phyloP scores from a whole-genome alignment of 2,797 vertebrate genomes.

The Gymnothorax reevesii region DNA sequence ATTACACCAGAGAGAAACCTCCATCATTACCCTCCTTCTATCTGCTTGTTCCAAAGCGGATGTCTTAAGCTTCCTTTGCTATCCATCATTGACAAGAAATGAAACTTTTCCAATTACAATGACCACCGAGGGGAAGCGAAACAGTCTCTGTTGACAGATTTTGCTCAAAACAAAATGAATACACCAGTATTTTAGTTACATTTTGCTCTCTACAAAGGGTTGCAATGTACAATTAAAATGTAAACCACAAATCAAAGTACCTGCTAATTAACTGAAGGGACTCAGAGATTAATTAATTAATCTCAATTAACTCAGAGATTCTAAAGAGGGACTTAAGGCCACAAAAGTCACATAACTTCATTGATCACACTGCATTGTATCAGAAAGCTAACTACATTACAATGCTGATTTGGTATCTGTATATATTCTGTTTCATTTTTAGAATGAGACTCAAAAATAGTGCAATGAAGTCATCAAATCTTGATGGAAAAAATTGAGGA shows the following conservation, averaged over 20 bases:
- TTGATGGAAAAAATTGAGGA: neutral
- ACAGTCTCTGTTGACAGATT: neutral
- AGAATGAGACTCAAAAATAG: neutral
- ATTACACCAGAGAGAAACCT: neutral
- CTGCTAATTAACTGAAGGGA: neutral
- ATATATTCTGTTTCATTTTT: neutral
- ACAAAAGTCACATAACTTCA: neutral
- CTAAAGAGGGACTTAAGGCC: neutral
- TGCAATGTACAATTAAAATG: neutral
- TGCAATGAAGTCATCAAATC: neutral
- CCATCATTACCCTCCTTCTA: neutral
- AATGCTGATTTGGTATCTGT: neutral
- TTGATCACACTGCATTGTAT: neutral
- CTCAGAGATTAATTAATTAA: neutral
- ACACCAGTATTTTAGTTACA: neutral
- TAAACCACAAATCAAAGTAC: neutral
- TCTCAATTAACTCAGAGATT: neutral
- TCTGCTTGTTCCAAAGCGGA: neutral
- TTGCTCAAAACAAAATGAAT: neutral
- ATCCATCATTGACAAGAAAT: neutral
- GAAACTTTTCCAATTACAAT: neutral
- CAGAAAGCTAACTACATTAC: neutral
- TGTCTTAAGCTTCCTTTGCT: neutral
- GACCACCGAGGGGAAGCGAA: neutral
- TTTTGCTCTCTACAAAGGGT: neutral